phyloP scores from a whole-genome alignment of 2,113 vertebrate species.

The Furnarius figulus region DNA sequence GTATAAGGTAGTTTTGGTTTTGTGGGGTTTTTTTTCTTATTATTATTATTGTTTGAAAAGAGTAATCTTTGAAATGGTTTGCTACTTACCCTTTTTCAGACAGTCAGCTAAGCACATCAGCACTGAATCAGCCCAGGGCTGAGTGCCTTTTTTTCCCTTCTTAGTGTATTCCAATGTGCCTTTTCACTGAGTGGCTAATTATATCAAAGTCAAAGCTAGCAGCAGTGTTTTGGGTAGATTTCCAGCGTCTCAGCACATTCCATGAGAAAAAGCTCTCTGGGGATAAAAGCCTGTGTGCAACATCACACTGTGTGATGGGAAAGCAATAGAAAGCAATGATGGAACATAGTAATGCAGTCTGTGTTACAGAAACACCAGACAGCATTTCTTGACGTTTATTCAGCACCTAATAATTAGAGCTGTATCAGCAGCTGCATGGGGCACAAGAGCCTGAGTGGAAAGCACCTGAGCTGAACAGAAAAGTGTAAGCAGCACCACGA shows the following conservation, averaged over 20 bases:
- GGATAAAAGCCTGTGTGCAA: slow-evolving; percentile 33
- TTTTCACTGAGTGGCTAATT: slow-evolving; percentile 48
- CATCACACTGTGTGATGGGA: not conserved
- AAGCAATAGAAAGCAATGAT: not conserved
- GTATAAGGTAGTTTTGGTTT: slow-evolving; percentile 30
- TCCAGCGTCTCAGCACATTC: slow-evolving; percentile 27
- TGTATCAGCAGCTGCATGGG: not conserved
- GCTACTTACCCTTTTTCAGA: slow-evolving; percentile 60
- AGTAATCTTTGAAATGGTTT: slow-evolving; percentile 66
- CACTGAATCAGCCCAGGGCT: slow-evolving; percentile 46
- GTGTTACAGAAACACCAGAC: not conserved
- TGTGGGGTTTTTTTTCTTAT: too few species aligned
- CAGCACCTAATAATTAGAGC: not conserved
- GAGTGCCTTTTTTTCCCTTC: slow-evolving; percentile 44
- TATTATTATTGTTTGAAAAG: slow-evolving; percentile 66
- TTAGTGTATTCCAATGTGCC: slow-evolving; percentile 13
- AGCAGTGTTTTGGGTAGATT: slow-evolving; percentile 43
- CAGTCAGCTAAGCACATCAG: slow-evolving; percentile 21
- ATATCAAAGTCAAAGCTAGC: slow-evolving; percentile 57
- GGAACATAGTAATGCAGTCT: not conserved
- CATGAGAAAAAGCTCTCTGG: not conserved
- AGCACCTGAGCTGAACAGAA: not conserved
- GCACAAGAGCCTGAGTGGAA: not conserved
- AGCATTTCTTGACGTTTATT: not conserved
- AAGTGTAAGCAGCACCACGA: not conserved